Percentiles rank a stretch among this genome's conserved stretches.
Evolutionary conservation across 2,888 invertebrate genomes (phyloP).

Genomic region (Carterocephalus palaemon): DNA sequence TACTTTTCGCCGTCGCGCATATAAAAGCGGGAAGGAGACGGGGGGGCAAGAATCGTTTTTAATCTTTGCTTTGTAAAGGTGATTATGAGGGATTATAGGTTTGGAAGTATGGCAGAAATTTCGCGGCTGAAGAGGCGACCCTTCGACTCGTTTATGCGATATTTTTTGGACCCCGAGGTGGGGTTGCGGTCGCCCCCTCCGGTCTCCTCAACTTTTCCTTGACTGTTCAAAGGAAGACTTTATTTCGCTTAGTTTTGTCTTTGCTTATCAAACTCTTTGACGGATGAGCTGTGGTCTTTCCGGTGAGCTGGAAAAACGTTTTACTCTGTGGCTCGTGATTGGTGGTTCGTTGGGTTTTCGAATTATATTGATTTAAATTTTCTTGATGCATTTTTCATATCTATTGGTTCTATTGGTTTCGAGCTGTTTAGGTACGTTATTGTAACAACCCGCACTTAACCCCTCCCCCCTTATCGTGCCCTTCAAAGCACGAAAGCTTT

Average conservation of each 20-base stretch:
- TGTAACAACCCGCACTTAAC: too few species aligned
- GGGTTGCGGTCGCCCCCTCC: constrained; percentile 66
- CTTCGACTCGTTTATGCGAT: constrained; percentile 67
- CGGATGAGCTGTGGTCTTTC: constrained; percentile 51
- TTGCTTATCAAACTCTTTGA: constrained; percentile 33
- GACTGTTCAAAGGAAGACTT: constrained; percentile 71
- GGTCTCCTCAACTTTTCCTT: constrained; percentile 72
- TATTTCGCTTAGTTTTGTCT: constrained; percentile 65
- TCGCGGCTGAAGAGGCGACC: constrained; percentile 66
- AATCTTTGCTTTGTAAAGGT: constrained; percentile 81
- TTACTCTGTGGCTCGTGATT: background rate
- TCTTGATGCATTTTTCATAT: too few species aligned
- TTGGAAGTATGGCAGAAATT: constrained; percentile 78
- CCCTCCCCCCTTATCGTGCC: too few species aligned
- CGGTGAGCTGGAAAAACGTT: background rate
- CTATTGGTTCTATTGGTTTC: too few species aligned
- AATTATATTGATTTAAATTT: too few species aligned
- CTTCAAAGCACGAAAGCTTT: too few species aligned
- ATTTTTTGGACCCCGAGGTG: constrained; percentile 69
- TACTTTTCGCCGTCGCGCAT: constrained; percentile 77
- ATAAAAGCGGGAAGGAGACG: constrained; percentile 61
- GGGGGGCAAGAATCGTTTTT: constrained; percentile 75
- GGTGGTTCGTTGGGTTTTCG: background rate
- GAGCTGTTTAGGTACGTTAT: too few species aligned
- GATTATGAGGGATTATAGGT: constrained; percentile 80